Evolutionary conservation across 2,113 vertebrate species (phyloP).

Genomic region (Pardalotus punctatus): DNA sequence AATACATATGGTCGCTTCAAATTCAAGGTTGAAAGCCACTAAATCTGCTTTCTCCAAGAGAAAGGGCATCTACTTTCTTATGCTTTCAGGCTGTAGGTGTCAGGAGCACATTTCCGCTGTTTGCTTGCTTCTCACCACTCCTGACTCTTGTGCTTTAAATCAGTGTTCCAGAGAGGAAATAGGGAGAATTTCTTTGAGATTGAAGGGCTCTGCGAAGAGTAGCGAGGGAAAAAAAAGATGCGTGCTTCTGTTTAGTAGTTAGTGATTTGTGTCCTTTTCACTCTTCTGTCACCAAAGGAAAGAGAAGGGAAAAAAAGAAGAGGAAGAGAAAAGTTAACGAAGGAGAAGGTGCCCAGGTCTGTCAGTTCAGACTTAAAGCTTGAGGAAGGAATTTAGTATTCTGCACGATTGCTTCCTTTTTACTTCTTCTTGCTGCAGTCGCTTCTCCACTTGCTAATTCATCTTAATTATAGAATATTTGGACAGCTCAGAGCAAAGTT

Average conservation of each 20-base stretch:
- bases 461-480: slow-evolving; percentile 68
- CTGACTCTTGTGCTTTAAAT: not conserved
- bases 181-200: not conserved
- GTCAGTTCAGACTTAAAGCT: not conserved
- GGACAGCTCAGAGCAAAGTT: slow-evolving; percentile 51
- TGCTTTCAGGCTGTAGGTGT: not conserved
- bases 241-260: not conserved
- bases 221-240: rapidly evolving
- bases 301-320: not conserved
- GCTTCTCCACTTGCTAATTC: slow-evolving; percentile 46
- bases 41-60: not conserved
- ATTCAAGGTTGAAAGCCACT: not conserved
- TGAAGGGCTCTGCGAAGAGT: not conserved
- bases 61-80: not conserved
- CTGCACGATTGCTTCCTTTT: slow-evolving; percentile 1
- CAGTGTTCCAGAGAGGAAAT: not conserved
- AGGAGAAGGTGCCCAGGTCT: not conserved
- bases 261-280: not conserved
- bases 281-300: not conserved
- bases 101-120: not conserved
- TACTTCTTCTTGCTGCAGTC: slow-evolving; percentile 18
- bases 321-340: not conserved
- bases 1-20: not conserved
- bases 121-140: not conserved
- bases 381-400: slow-evolving; percentile 35